Evolutionary conservation across 2,797 vertebrate genomes (phyloP), one percentile per base, ranked within the genome.

Genomic region (Thaleichthys pacificus): DNA sequence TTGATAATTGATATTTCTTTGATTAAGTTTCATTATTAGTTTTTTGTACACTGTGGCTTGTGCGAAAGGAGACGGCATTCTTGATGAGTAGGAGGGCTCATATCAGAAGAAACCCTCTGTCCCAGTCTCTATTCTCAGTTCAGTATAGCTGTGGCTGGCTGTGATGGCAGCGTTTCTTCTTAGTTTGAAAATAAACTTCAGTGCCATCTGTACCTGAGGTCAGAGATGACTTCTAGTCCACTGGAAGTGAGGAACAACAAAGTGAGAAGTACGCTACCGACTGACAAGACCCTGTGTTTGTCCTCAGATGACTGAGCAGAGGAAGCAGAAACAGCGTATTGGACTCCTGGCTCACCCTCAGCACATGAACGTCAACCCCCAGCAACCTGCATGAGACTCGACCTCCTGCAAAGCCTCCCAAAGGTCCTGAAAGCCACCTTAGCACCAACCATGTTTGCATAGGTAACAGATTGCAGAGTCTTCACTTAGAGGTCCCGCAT

Each of bases 311-410:
- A 99, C 97, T 0, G 98, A 99, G 79, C 98, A 99, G 89, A 95
- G 98, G 91, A 99, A 99, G 89, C 98, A 99, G 93, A 99, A 99
- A 86, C 97, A 99, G 88, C 93, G 98, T 76, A 98, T 99, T 3
- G 98, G 98, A 17, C 94, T 99, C 75, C 83, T 99, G 68, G 97
- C 95, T 73, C 97, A 99, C 89, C 96, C 98, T 78, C 95, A 96
- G 51, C 96, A 98, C 90, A 84, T 97, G 92, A 97, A 96, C 66
- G 92, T 95, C 83, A 99, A 97, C 91, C 96, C 97, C 12, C 98
- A 99, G 92, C 97, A 97, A 70, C 96, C 97, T 0, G 97, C 96
- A 0, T 99, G 81, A 92, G 80, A 67, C 64, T 17, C 11, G 17
- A 24, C 26, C n/a, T 9, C 26, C 51, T 22, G 17, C 67, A 15